Evolutionary conservation across 2,113 vertebrate species (phyloP), one percentile per base, ranked within the genome.

Genomic region (Mesembrinibis cayennensis): DNA sequence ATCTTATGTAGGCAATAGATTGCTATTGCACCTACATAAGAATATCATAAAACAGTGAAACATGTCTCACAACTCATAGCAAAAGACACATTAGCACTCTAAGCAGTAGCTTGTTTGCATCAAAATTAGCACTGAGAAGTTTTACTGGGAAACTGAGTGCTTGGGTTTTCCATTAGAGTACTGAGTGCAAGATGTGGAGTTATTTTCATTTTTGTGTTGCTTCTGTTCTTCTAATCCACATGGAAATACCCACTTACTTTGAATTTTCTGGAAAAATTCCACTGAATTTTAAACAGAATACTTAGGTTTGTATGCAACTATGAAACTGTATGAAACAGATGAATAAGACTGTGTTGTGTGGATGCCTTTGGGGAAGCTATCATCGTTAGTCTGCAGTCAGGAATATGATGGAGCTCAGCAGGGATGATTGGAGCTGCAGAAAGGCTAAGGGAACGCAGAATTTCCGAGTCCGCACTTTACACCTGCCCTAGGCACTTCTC

Each of bases 121-220:
- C 85, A 87, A 87, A 92, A 97, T 84, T 42, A 92, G 36, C n/a
- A 40, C 89, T 52, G 80, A 65, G 65, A 87, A 81, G 23, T 77
- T 84, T 78, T 73, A 52, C 69, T 89, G 90, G 86, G 92, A 96
- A 96, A 92, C 23, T 0, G 1, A 40, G 21, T 11, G 17, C 47
- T 63, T 71, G 34, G 23, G 30, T 34, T 96, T 95, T 89, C 55
- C 56, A 84, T 40, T 86, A 55, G 9, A 86, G 18, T 15, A 53
- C 44, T 27, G 53, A 86, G 27, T 16, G 16, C 17, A 83, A 89
- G 38, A 49, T 34, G 34, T 11, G 38, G 47, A 71, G 49, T 32
- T 85, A 38, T 56, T 91, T 90, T 44, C 36, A 72, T 61, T 79
- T 79, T 56, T 82, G 23, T 40, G 32, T 15, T 10, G 26, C 26